Evolutionary conservation across 2,113 vertebrate species (phyloP), one percentile per base, ranked within the genome.

Genomic region (Sterna hirundo): DNA sequence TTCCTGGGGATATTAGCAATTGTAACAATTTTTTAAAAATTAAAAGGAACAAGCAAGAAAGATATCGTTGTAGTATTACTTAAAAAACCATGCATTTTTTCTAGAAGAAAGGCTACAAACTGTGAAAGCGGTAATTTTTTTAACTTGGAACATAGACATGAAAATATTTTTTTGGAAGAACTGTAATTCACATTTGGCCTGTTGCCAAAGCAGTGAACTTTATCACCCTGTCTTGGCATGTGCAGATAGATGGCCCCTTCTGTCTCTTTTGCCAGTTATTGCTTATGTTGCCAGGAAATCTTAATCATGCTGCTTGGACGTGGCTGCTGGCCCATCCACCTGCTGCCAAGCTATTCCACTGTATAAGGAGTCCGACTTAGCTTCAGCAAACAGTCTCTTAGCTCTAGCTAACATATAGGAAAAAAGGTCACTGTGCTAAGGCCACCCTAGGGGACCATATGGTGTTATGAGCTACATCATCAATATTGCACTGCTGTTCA

Each of bases 201-300:
- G 0, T 44, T 29, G 82, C 96, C 95, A 95, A 71, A 94, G 68
- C 81, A 95, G 71, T 85, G 95, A 94, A 78, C 93, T 95, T 97
- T 87, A 92, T 97, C 78, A 94, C 92, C 88, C 44, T 26, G 34
- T 11, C 40, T 42, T 93, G 92, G 85, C 90, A 70, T 19, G 47
- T 90, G 84, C 81, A 87, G 96, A 94, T 96, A 86, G 94, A 94
- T 49, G 76, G 95, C 65, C 93, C 92, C 92, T 98, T 97, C 93
- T 96, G 97, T 92, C 95, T 91, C 78, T 90, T 93, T 87, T 93
- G 93, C 97, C 97, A 96, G 74, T 90, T 86, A 90, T 62, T 87
- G 87, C 94, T 96, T 60, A 30, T 34, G 82, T 62, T 98, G 96
- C 97, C 97, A 98, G 96, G 93, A 97, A 98, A 87, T 96, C 95